Conservation (phyloP, 2,113 vertebrate species). For the Ceratotherium simum region DNA sequence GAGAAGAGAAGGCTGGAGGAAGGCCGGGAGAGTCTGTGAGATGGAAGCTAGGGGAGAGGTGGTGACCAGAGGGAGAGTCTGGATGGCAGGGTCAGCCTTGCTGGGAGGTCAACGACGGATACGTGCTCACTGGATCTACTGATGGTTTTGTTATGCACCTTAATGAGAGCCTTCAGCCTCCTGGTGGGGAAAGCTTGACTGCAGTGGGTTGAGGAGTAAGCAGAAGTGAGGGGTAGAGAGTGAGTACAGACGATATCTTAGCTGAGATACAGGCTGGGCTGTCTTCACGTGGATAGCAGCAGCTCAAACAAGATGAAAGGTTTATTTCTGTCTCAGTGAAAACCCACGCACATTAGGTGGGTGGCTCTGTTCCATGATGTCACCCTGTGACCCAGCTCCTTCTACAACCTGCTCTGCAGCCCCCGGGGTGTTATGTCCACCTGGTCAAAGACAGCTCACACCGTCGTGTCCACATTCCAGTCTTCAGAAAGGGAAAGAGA, state of each 20-base stretch:
- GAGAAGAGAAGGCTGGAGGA: neutral
- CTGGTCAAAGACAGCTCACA: neutral
- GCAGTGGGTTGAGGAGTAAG: neutral
- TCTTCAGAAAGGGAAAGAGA: neutral
- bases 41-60: neutral
- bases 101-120: too few relatives aligned
- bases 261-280: neutral
- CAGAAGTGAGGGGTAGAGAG: neutral
- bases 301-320: neutral
- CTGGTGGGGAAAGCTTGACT: neutral
- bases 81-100: neutral
- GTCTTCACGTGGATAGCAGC: neutral
- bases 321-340: neutral
- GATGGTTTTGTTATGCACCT: neutral
- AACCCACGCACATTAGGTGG: too few relatives aligned
- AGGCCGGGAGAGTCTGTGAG: neutral
- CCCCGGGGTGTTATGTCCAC: fast-evolving
- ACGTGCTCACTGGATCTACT: too few relatives aligned
- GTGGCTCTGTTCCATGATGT: neutral
- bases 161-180: neutral
- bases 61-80: fast-evolving
- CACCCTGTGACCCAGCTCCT: neutral
- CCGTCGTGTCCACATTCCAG: fast-evolving
- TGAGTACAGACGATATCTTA: neutral
- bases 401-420: fast-evolving